Percentiles rank a stretch among this genome's conserved stretches.
phyloP scores from a whole-genome alignment of 1,140 invertebrate species.

The Platorchestia sp. region DNA sequence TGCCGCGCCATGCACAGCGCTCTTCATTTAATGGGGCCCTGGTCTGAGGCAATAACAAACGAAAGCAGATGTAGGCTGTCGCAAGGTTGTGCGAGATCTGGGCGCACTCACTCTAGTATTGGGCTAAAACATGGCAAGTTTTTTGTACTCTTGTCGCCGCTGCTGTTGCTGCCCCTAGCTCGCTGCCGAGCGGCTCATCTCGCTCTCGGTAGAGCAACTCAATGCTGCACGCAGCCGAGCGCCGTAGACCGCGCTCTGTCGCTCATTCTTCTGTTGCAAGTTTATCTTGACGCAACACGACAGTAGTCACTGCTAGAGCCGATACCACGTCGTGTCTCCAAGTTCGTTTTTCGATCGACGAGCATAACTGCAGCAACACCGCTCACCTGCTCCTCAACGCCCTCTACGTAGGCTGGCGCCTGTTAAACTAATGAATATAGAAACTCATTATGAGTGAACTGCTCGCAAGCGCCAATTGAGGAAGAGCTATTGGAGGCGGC shows the following conservation, averaged over 20 bases:
- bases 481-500: neutral
- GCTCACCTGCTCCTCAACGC: neutral
- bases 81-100: neutral
- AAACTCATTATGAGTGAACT: constrained; percentile 27
- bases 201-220: neutral
- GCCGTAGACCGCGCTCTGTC: neutral
- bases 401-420: neutral
- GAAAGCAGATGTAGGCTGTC: neutral
- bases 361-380: neutral
- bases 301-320: neutral
- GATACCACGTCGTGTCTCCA: neutral
- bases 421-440: constrained; percentile 33
- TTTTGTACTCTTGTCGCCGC: neutral
- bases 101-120: neutral
- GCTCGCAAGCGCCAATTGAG: neutral
- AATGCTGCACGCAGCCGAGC: neutral
- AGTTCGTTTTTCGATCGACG: neutral
- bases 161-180: neutral
- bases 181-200: neutral
- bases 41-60: neutral
- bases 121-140: neutral
- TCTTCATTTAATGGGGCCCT: neutral
- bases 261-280: neutral
- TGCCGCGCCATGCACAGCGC: neutral
- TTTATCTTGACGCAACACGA: neutral